Evolutionary conservation across 2,797 vertebrate species (phyloP).

Genomic region (Rhincodon typus): DNA sequence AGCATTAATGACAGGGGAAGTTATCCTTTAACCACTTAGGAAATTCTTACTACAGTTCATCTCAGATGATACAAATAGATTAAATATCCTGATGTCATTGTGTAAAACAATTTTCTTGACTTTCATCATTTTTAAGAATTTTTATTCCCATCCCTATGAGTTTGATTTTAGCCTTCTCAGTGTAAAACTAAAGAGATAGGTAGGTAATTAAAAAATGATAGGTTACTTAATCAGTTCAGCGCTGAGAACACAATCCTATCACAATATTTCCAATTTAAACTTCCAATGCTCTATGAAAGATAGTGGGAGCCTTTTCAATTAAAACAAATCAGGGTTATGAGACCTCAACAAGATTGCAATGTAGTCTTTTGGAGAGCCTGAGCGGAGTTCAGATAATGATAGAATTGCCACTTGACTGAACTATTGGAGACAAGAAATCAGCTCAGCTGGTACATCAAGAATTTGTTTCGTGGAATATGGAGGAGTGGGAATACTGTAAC

Average conservation of each 20-base stretch:
- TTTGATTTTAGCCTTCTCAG: neutral
- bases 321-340: neutral
- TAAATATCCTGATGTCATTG: neutral
- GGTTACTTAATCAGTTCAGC: neutral
- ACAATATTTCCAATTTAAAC: neutral
- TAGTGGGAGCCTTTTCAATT: neutral
- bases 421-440: neutral
- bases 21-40: neutral
- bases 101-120: neutral
- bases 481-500: neutral
- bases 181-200: neutral
- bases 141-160: neutral
- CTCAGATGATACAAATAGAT: neutral
- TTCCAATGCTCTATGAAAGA: neutral
- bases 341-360: neutral
- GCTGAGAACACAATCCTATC: neutral
- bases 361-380: neutral
- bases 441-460: neutral
- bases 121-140: neutral
- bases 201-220: neutral
- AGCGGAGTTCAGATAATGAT: neutral
- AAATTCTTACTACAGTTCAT: neutral
- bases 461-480: neutral
- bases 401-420: neutral
- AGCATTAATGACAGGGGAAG: neutral